phyloP scores from a whole-genome alignment of 1,140 invertebrate species.

The Drosophila tropicalis region DNA sequence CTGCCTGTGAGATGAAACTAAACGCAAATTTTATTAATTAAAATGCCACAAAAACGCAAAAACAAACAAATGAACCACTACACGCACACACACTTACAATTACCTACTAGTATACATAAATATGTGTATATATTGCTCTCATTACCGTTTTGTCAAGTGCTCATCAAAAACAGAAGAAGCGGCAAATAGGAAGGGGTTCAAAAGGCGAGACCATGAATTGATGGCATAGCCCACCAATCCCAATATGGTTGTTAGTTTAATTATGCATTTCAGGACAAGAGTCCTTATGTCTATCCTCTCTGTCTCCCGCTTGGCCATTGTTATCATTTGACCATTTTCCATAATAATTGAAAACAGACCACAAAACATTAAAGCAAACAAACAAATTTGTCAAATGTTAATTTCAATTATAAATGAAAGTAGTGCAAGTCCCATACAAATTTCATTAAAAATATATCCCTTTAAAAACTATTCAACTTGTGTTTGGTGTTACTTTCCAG shows the following conservation, averaged over 20 bases:
- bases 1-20: not conserved
- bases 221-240: slow-evolving; percentile 19
- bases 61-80: slow-evolving; percentile 25
- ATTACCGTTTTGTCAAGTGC: slow-evolving; percentile 60
- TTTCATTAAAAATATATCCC: not conserved
- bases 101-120: slow-evolving; percentile 14
- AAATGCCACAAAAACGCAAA: slow-evolving; percentile 67
- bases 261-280: slow-evolving; percentile 50
- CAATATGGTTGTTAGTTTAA: slow-evolving; percentile 68
- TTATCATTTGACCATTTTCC: slow-evolving; percentile 40
- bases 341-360: slow-evolving; percentile 64
- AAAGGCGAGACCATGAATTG: slow-evolving; percentile 25
- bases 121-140: slow-evolving; percentile 29
- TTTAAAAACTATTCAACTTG: slow-evolving; percentile 12
- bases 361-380: slow-evolving; percentile 36
- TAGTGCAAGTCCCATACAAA: not conserved
- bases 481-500: not conserved
- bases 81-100: slow-evolving; percentile 3
- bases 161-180: slow-evolving; percentile 56
- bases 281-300: slow-evolving; percentile 30
- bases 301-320: slow-evolving; percentile 30
- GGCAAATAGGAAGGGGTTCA: slow-evolving; percentile 1
- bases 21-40: slow-evolving; percentile 70
- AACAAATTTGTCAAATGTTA: slow-evolving; percentile 31
- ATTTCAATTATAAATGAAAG: slow-evolving; percentile 39